A percentile compares a stretch with the other conserved stretches of the same genome.
phyloP scores from a whole-genome alignment of 2,888 invertebrate genomes.

The Papilio demoleus region DNA sequence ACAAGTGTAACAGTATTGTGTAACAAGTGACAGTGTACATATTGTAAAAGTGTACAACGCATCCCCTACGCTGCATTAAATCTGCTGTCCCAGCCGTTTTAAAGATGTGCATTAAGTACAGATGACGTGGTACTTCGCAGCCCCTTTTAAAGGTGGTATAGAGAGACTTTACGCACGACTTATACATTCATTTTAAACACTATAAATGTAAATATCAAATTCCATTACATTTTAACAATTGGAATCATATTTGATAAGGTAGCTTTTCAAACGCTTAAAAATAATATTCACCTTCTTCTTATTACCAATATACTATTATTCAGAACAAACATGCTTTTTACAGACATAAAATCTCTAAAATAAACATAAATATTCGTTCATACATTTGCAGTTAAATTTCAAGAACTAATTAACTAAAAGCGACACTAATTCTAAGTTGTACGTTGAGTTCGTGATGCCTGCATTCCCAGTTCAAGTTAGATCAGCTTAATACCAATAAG shows the following conservation, averaged over 20 bases:
- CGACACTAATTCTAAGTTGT: slow-evolving; percentile 17
- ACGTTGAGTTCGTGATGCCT: slow-evolving; percentile 5
- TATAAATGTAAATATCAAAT: too few relatives aligned
- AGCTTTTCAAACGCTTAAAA: too few relatives aligned
- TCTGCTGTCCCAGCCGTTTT: slow-evolving; percentile 16
- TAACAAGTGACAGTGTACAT: slow-evolving; percentile 15
- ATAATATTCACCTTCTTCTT: too few relatives aligned
- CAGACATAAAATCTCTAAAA: neutral
- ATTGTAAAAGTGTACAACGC: neutral
- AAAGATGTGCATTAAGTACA: slow-evolving; percentile 27
- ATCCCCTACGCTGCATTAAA: slow-evolving; percentile 11
- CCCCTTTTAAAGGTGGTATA: neutral
- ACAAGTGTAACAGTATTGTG: neutral
- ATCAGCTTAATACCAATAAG: neutral
- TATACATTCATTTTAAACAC: too few relatives aligned
- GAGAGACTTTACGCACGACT: neutral
- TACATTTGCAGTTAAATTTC: slow-evolving; percentile 4
- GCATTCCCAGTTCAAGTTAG: slow-evolving; percentile 18
- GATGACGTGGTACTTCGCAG: slow-evolving; percentile 18
- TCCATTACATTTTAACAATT: too few relatives aligned
- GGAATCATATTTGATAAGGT: too few relatives aligned
- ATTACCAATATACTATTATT: too few relatives aligned
- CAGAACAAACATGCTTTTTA: neutral
- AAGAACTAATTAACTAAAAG: slow-evolving; percentile 20
- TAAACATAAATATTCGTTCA: neutral